A percentile compares a stretch with the other conserved stretches of the same genome.
Conservation (phyloP, 2,888 invertebrate genomes). For the Crepidodera aurea region DNA sequence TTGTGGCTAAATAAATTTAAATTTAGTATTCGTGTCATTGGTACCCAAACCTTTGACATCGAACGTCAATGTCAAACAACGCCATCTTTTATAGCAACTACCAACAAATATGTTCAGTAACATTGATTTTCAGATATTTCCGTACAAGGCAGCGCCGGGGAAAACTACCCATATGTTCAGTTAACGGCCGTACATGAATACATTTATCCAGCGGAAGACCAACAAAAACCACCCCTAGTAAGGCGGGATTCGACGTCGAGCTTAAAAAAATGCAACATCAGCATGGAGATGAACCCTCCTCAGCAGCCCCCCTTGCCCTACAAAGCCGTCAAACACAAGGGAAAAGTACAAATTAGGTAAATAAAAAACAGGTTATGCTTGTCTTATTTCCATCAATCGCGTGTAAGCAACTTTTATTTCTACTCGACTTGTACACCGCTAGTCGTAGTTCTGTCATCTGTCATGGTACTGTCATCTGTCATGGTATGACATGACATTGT, state of each 20-base stretch:
- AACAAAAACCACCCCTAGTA: constrained; percentile 50
- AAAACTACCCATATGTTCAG: constrained; percentile 86
- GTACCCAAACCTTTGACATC: no score
- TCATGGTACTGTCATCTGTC: no score
- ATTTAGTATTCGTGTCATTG: no score
- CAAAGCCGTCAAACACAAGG: constrained; percentile 49
- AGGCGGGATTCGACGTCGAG: constrained; percentile 67
- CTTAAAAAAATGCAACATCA: constrained; percentile 71
- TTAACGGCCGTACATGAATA: constrained; percentile 86
- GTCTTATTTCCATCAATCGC: no score
- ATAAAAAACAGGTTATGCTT: not conserved
- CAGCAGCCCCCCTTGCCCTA: constrained; percentile 63
- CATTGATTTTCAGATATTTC: constrained; percentile 45
- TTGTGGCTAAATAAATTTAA: no score
- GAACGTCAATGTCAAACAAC: no score
- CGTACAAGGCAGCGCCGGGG: constrained; percentile 57
- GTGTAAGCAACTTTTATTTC: no score
- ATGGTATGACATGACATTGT: no score
- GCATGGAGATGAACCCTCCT: constrained; percentile 33
- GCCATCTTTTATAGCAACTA: no score
- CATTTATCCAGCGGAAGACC: constrained; percentile 79
- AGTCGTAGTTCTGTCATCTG: no score
- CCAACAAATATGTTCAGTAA: no score
- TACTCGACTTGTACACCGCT: not conserved
- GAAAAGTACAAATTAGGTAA: constrained; percentile 51